Base-by-base conservation (phyloP, 2,113 vertebrate species). In the Rhynchomys soricoides region DNA sequence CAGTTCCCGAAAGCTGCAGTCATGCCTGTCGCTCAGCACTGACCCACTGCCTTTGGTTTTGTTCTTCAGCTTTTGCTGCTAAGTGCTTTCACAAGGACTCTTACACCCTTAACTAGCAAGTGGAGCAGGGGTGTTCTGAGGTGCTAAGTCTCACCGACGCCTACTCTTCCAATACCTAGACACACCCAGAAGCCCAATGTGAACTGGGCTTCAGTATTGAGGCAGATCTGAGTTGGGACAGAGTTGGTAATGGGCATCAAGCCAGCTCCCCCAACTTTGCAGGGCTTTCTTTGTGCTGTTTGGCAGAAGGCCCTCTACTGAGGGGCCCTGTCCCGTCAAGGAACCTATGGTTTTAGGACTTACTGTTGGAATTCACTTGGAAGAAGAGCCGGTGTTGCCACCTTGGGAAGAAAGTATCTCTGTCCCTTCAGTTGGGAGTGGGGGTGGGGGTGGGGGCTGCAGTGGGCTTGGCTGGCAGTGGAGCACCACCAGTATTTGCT, bases 341-440 rank as follows among this genome's bases (percentile, higher is more conserved):
- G 90, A 87, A 81, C 93, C 91, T 94, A 40, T 68, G 95, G 86
- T 91, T 97, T 90, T 86, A 50, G 94, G 77, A 97, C 97, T 97
- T 97, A 97, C 96, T 97, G 95, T 98, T 97, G 74, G 91, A 91
- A 89, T 92, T 92, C 73, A 91, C 86, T 91, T 94, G 95, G 96
- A 96, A 96, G 93, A 96, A 70, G 71, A 70, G 91, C 92, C 78
- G 77, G 70, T 78, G 52, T 87, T 96, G 79, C 94, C 97, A 97
- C 97, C 97, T 97, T 93, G 87, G 94, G 93, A 96, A 97, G 96
- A 98, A 97, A 70, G 96, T 97, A 97, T 86, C 95, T 97, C 96
- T 98, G 97, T 97, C 93, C 93, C 95, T 86, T 91, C 26, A 81
- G 81, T 12, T 4, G 13, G 89, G 92, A 57, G 78, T 86, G 62